Percentiles rank a stretch among this genome's conserved stretches.
Evolutionary conservation across 2,888 invertebrate species (phyloP).

Genomic region (Parasteatoda lunata): DNA sequence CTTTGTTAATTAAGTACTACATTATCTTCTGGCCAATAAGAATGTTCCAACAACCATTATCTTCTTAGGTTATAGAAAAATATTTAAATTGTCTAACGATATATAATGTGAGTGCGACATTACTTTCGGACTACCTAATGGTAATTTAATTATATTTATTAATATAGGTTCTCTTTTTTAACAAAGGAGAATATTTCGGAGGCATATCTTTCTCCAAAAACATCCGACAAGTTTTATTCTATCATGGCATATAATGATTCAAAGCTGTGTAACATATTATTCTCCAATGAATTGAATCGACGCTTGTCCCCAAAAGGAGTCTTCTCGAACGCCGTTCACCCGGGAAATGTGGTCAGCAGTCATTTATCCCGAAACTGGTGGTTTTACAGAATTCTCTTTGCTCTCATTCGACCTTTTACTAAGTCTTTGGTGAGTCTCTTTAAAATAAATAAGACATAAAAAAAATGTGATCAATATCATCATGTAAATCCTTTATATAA

Average conservation of each 20-base stretch:
- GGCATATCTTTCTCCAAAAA: conserved; percentile 81
- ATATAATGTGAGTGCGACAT: too few relatives aligned
- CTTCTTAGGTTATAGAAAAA: too few relatives aligned
- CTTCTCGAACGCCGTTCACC: conserved; percentile 87
- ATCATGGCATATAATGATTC: conserved; percentile 93
- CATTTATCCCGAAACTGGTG: conserved; percentile 87
- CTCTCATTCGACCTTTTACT: conserved; percentile 91
- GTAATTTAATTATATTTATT: neutral
- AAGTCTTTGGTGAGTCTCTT: conserved; percentile 85
- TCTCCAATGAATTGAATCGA: conserved; percentile 84
- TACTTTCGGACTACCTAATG: too few relatives aligned
- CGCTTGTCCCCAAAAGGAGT: conserved; percentile 83
- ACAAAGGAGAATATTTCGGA: conserved; percentile 75
- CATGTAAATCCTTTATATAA: too few relatives aligned
- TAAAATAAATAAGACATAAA: neutral
- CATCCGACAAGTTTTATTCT: conserved; percentile 81
- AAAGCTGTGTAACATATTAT: conserved; percentile 90
- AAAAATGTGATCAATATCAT: too few relatives aligned
- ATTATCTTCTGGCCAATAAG: too few relatives aligned
- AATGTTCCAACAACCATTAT: too few relatives aligned
- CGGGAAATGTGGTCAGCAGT: conserved; percentile 92
- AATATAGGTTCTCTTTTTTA: conserved; percentile 73
- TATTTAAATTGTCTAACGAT: too few relatives aligned
- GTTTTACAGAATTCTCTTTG: conserved; percentile 85
- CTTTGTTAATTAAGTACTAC: too few relatives aligned